A percentile compares a stretch with the other conserved stretches of the same genome.
These are phyloP conservation scores for Rattus rattus DNA, from an alignment of 2,113 vertebrate species.

Conservation along the genomic window DNA sequence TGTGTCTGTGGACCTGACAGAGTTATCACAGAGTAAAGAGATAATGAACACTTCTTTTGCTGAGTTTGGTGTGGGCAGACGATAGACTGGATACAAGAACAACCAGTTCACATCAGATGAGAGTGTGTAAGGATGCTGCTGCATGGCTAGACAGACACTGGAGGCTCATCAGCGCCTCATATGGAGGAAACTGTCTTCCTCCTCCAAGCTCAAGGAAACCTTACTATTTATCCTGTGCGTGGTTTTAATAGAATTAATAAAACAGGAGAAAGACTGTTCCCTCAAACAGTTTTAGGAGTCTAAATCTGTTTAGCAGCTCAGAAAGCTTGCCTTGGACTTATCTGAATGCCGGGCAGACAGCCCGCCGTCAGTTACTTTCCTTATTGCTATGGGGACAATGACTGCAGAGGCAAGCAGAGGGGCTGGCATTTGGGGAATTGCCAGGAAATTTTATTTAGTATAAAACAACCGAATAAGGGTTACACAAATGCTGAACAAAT, in stretches of 20 bases:
- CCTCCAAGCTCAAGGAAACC: background rate
- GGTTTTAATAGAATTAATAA: constrained; percentile 46
- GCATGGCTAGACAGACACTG: background rate
- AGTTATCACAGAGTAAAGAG: background rate
- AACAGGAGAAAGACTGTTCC: background rate
- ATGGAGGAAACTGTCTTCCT: background rate
- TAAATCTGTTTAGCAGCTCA: constrained; percentile 13
- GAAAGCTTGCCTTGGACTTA: constrained; percentile 8
- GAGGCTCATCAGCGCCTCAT: background rate
- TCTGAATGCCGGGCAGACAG: background rate
- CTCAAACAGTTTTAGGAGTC: background rate
- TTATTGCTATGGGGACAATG: constrained; percentile 25
- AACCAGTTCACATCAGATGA: background rate
- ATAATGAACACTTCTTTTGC: background rate
- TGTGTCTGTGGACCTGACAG: background rate
- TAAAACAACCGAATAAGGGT: constrained; percentile 75
- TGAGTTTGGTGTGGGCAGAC: background rate
- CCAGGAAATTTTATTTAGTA: constrained; percentile 65
- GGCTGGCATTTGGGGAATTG: constrained; percentile 62
- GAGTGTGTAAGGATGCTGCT: background rate
- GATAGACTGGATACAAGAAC: too few species aligned
- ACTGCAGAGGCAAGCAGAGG: constrained; percentile 34
- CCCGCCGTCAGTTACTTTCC: background rate
- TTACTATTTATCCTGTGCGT: background rate
- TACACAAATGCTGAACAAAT: constrained; percentile 72